Conservation (phyloP, 2,888 invertebrate species). For the Chrysotoxum bicinctum region DNA sequence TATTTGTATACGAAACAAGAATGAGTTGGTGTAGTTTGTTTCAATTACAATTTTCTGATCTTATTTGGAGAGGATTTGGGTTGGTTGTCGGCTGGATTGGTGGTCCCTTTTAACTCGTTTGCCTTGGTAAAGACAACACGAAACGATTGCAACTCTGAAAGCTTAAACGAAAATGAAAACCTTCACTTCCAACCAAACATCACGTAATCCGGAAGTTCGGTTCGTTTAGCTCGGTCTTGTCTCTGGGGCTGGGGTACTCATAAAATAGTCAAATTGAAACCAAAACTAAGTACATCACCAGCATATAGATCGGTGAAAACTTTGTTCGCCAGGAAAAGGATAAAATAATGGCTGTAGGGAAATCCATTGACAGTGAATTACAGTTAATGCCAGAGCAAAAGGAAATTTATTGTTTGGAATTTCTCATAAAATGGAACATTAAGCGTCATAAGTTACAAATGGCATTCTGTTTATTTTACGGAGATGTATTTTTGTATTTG, state of each 20-base stretch:
- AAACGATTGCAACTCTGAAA: neutral
- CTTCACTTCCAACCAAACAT: neutral
- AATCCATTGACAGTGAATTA: slow-evolving; percentile 12
- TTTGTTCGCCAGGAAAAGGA: neutral
- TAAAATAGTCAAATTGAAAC: neutral
- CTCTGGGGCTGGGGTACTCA: neutral
- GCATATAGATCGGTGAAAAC: neutral
- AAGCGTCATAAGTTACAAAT: neutral
- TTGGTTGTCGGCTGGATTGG: neutral
- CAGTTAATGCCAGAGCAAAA: neutral
- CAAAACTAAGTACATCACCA: neutral
- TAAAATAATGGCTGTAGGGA: neutral
- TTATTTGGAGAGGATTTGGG: neutral
- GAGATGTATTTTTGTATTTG: neutral
- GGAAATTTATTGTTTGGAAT: neutral
- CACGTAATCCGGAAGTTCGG: neutral
- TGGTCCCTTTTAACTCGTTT: neutral
- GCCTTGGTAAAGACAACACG: neutral
- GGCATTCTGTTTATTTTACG: neutral
- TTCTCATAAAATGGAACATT: neutral
- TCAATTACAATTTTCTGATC: neutral
- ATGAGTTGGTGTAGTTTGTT: neutral
- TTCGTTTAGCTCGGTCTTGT: neutral
- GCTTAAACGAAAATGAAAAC: neutral
- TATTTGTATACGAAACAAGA: neutral